Percentiles rank a stretch among this genome's conserved stretches.
phyloP scores from a whole-genome alignment of 92 coral and sea anemone genomes.

The Porites evermanni region DNA sequence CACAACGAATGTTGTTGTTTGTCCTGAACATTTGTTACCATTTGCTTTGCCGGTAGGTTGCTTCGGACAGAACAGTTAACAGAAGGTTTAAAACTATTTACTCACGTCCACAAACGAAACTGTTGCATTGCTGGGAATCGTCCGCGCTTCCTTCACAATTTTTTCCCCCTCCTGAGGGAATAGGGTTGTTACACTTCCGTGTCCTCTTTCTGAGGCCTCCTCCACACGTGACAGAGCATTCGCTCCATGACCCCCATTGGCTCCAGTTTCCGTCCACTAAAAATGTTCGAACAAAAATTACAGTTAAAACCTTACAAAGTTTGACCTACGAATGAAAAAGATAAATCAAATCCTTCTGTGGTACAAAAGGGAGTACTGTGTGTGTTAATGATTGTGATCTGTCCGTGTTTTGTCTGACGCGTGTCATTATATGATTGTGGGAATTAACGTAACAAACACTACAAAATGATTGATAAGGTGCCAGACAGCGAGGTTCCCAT shows the following conservation, averaged over 20 bases:
- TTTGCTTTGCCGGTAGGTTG: no score
- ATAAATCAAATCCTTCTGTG: neutral
- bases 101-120: neutral
- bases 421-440: no score
- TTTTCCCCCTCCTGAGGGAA: constrained; percentile 1
- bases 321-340: neutral
- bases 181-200: constrained; percentile 22
- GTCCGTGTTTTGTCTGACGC: no score
- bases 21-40: no score
- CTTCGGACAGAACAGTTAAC: neutral
- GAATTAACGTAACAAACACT: no score
- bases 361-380: neutral
- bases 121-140: neutral
- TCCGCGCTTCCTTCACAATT: neutral
- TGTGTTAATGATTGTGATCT: no score
- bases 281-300: neutral
- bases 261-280: constrained; percentile 31
- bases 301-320: neutral
- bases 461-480: no score
- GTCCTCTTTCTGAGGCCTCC: neutral
- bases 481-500: no score
- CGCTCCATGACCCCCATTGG: neutral
- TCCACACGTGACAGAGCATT: constrained; percentile 18
- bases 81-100: neutral
- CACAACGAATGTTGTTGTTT: no score